Conservation (phyloP, 2,888 invertebrate species). For the Dasypolia templi region DNA sequence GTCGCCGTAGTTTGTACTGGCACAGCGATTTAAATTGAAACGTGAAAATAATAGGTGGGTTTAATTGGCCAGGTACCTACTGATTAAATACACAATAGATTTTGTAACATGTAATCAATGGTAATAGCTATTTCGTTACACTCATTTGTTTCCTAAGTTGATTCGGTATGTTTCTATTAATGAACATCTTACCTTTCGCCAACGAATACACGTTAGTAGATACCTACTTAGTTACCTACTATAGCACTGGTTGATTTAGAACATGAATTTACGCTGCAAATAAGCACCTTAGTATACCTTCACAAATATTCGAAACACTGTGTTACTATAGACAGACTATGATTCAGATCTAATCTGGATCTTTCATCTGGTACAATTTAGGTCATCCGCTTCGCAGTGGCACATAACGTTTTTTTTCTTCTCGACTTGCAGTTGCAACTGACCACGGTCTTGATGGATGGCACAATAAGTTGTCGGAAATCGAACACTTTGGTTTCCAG, state of each 20-base stretch:
- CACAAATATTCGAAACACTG: slow-evolving; percentile 4
- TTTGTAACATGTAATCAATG: slow-evolving; percentile 13
- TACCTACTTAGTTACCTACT: not conserved
- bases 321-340: slow-evolving; percentile 1
- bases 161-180: not conserved
- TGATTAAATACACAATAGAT: slow-evolving; percentile 36
- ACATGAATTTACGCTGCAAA: not conserved
- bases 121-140: slow-evolving; percentile 9
- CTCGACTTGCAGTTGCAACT: slow-evolving; percentile 30
- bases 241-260: not conserved
- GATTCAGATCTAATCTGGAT: slow-evolving; percentile 37
- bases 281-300: not conserved
- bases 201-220: not conserved
- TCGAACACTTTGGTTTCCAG: slow-evolving; percentile 1
- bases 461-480: slow-evolving; percentile 24
- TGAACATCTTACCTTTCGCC: not conserved
- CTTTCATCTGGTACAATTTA: slow-evolving; percentile 44
- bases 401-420: slow-evolving; percentile 40
- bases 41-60: slow-evolving; percentile 10
- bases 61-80: slow-evolving; percentile 21
- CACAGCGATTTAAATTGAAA: slow-evolving; percentile 46
- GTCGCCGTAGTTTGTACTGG: slow-evolving; percentile 18
- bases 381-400: slow-evolving; percentile 40
- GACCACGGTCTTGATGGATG: slow-evolving; percentile 28
- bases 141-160: not conserved